Evolutionary conservation across 2,888 invertebrate species (phyloP), one percentile per base, ranked within the genome.

Genomic region (Hipparchia sbordonii): DNA sequence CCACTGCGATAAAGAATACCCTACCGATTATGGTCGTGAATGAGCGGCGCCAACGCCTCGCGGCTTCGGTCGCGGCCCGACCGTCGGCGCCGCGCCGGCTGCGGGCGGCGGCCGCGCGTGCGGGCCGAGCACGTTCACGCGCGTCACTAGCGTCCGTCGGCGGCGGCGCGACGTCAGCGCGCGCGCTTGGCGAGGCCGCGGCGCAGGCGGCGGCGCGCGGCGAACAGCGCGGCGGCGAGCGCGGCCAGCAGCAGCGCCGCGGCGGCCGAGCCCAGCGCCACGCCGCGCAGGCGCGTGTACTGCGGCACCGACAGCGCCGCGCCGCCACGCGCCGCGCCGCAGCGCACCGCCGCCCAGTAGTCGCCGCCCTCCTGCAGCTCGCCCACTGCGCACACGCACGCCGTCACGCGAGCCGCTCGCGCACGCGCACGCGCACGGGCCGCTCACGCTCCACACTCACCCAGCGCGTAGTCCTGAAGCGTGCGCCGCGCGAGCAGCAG

Each of bases 261-360:
- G 12, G 95, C 96, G n/a, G 96, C 95, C 74, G 96, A 95, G 68
- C 96, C 97, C 82, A 95, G 95, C 54, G 97, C 96, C 77, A 96
- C 95, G 51, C 96, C 96, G 72, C 96, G 95, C 86, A 96, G 95
- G 74, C 96, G 95, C 76, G 95, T 95, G 86, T 96, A 96, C 67
- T 95, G 95, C 61, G 97, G 97, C 80, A 97, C 96, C 75, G 94
- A 94, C 72, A 97, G 89, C 73, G 93, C 91, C 66, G 96, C 94
- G 79, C 95, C 95, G 65, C 95, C 95, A 77, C 96, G 95, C 62
- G 94, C 92, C n/a, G 95, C 94, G 78, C 95, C 95, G 82, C 97
- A 96, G 75, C 95, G 87, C 73, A 98, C 97, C 88, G 96, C 96
- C 82, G 97, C 96, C 81, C 95, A 94, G 86, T 97, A 97, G 69